These are phyloP conservation scores for Prenolepis imparis DNA, from an alignment of 2,888 invertebrate species.

Conservation along the genomic window DNA sequence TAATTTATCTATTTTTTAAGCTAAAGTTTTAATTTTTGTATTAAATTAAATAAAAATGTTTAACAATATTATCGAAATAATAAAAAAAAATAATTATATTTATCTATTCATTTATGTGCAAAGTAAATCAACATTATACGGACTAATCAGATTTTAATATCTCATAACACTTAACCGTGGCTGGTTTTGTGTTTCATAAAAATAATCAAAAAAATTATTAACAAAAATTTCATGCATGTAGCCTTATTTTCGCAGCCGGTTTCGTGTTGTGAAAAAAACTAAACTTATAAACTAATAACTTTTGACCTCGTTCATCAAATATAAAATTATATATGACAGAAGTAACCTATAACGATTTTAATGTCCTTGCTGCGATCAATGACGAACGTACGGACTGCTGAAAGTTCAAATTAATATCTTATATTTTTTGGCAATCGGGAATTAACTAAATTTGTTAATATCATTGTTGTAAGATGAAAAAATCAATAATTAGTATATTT, in stretches of 20 bases:
- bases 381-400: neutral
- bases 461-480: neutral
- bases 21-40: neutral
- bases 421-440: neutral
- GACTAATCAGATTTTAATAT: neutral
- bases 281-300: conserved; percentile 49
- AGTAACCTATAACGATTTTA: conserved; percentile 21
- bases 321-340: conserved; percentile 29
- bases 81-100: conserved; percentile 2
- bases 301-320: conserved; percentile 45
- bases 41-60: neutral
- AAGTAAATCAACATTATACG: neutral
- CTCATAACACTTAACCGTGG: neutral
- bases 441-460: conserved; percentile 3
- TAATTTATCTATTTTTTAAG: neutral
- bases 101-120: neutral
- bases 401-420: conserved; percentile 46
- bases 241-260: conserved; percentile 49
- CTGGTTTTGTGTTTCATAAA: neutral
- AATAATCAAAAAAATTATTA: conserved; percentile 15
- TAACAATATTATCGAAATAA: conserved; percentile 9
- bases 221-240: conserved; percentile 20
- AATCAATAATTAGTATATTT: neutral
- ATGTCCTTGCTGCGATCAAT: conserved; percentile 46
- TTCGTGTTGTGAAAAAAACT: conserved; percentile 42